Conservation (phyloP, 1,140 invertebrate species). For the Calephelis virginiensis region DNA sequence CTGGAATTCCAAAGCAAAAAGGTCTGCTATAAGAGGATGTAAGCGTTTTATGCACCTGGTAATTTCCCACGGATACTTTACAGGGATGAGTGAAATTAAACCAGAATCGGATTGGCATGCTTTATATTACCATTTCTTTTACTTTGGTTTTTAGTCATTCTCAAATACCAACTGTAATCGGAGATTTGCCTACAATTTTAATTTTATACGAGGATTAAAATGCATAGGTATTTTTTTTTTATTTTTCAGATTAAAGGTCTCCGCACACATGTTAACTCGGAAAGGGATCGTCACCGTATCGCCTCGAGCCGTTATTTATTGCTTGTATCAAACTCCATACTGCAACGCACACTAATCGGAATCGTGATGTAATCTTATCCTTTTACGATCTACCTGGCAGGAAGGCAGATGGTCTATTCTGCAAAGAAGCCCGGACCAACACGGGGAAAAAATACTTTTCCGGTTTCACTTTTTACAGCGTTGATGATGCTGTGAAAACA, state of each 20-base stretch:
- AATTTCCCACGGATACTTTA: constrained; percentile 44
- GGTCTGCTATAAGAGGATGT: constrained; percentile 32
- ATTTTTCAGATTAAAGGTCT: background rate
- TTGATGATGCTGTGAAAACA: too few relatives aligned
- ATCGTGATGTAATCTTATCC: too few relatives aligned
- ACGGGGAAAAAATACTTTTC: too few relatives aligned
- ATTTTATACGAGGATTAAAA: background rate
- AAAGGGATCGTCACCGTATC: too few relatives aligned
- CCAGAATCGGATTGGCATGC: constrained; percentile 29
- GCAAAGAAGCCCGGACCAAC: too few relatives aligned
- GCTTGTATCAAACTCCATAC: too few relatives aligned
- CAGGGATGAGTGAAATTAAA: constrained; percentile 40
- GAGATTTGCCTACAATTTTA: background rate
- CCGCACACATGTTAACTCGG: too few relatives aligned
- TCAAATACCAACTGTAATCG: background rate
- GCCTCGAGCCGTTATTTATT: too few relatives aligned
- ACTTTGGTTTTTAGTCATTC: background rate
- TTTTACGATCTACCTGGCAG: too few relatives aligned
- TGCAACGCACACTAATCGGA: too few relatives aligned
- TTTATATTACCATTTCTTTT: constrained; percentile 22
- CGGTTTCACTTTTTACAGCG: too few relatives aligned
- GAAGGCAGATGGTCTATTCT: too few relatives aligned
- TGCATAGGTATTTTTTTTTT: background rate
- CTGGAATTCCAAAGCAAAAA: constrained; percentile 44
- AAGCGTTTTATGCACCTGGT: constrained; percentile 36